A percentile compares a stretch with the other conserved stretches of the same genome.
These are phyloP conservation scores for Bucorvus abyssinicus DNA, from an alignment of 2,797 vertebrate species.

Conservation along the genomic window DNA sequence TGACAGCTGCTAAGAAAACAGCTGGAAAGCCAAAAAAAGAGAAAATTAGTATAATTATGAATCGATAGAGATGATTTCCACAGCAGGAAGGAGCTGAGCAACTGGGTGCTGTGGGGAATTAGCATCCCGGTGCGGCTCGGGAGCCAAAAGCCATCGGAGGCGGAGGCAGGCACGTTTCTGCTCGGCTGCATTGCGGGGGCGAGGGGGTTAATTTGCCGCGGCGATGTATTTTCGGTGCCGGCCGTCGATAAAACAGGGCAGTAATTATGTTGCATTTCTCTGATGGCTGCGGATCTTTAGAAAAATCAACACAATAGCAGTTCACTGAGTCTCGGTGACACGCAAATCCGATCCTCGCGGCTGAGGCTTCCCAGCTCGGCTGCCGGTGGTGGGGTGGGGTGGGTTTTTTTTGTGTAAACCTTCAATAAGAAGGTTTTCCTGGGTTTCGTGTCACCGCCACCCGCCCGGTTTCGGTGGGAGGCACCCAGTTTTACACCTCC, in stretches of 20 bases:
- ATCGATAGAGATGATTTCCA: conserved; percentile 18
- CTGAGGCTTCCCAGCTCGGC: not conserved
- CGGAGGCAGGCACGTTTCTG: not conserved
- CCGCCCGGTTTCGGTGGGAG: not conserved
- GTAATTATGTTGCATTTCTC: conserved; percentile 1
- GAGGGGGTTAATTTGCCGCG: not conserved
- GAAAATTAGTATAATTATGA: not conserved
- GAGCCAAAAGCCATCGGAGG: not conserved
- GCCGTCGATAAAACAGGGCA: not conserved
- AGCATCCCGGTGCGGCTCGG: not conserved
- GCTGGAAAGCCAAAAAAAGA: not conserved
- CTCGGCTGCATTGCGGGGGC: fast-evolving
- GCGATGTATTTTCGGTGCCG: not conserved
- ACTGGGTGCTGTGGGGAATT: conserved; percentile 12
- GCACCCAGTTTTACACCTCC: not conserved
- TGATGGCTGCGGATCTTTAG: not conserved
- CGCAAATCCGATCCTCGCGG: not conserved
- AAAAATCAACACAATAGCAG: not conserved
- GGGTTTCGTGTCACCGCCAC: fast-evolving
- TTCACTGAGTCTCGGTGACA: not conserved
- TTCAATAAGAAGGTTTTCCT: not conserved
- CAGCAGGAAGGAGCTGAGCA: not conserved
- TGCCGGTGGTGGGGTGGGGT: fast-evolving
- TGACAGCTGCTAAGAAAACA: conserved; percentile 27
- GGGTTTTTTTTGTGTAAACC: not conserved